phyloP scores from a whole-genome alignment of 2,888 invertebrate genomes.

The Ornithoptera alexandrae region DNA sequence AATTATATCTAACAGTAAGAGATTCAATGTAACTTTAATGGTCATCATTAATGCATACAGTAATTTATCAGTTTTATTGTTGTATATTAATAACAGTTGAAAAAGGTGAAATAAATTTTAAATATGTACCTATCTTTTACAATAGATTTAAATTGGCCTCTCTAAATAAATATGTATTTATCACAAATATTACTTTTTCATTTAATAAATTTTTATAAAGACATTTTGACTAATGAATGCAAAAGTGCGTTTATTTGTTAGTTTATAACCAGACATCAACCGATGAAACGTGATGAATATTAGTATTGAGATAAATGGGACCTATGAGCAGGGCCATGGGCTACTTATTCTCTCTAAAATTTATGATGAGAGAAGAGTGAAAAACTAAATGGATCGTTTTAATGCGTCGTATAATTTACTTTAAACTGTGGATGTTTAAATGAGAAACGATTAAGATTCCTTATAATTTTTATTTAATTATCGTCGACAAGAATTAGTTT shows the following conservation, averaged over 20 bases:
- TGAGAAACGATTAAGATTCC: too few species aligned
- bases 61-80: conserved; percentile 55
- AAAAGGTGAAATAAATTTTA: conserved; percentile 17
- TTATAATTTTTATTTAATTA: too few species aligned
- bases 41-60: conserved; percentile 45
- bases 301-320: too few species aligned
- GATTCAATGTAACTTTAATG: conserved; percentile 49
- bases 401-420: too few species aligned
- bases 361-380: too few species aligned
- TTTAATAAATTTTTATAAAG: neutral
- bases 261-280: too few species aligned
- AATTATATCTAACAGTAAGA: conserved; percentile 55
- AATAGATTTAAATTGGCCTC: conserved; percentile 71
- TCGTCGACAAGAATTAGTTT: too few species aligned
- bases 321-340: too few species aligned
- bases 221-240: neutral
- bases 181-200: conserved; percentile 39
- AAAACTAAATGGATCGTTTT: too few species aligned
- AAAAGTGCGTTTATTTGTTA: neutral
- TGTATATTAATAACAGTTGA: conserved; percentile 56
- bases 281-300: too few species aligned
- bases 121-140: conserved; percentile 32
- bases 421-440: too few species aligned
- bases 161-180: conserved; percentile 75
- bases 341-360: too few species aligned